Percentiles rank a stretch among this genome's conserved stretches.
phyloP scores from a whole-genome alignment of 2,888 invertebrate genomes.

The Liodrosophila aerea region DNA sequence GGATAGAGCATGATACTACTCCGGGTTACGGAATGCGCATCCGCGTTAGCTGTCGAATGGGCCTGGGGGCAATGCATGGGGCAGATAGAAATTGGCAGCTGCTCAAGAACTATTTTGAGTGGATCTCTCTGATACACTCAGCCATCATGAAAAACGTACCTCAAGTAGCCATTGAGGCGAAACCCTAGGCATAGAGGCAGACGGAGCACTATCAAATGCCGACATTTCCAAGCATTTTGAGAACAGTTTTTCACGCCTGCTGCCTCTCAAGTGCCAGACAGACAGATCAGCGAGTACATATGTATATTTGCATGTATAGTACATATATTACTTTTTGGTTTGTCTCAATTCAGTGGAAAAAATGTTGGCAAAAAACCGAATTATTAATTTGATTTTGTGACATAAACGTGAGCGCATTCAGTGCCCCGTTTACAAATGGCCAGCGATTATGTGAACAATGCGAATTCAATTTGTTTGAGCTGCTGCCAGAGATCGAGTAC shows the following conservation, averaged over 20 bases:
- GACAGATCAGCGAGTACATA: constrained; percentile 14
- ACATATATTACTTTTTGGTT: constrained; percentile 13
- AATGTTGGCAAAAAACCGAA: constrained; percentile 30
- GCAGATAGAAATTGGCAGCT: constrained; percentile 63
- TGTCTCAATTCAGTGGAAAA: constrained; percentile 48
- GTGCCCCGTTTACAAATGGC: constrained; percentile 60
- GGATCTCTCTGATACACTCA: constrained; percentile 29
- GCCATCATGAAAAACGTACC: constrained; percentile 26
- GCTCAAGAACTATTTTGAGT: constrained; percentile 67
- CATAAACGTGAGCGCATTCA: constrained; percentile 72
- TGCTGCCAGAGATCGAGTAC: constrained; percentile 51
- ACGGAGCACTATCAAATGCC: constrained; percentile 14
- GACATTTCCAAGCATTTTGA: constrained; percentile 41
- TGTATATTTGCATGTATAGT: not conserved
- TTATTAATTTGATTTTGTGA: constrained; percentile 65
- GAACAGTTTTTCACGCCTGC: constrained; percentile 32
- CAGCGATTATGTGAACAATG: constrained; percentile 68
- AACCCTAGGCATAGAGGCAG: constrained; percentile 2
- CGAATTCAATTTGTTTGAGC: constrained; percentile 74
- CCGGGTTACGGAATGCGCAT: constrained; percentile 37
- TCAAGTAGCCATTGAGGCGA: constrained; percentile 55
- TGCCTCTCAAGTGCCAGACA: constrained; percentile 50
- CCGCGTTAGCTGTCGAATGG: constrained; percentile 49
- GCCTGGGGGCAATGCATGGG: constrained; percentile 12
- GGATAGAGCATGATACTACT: constrained; percentile 5